These are phyloP conservation scores for Embidobia sp. DNA, from an alignment of 2,888 invertebrate species.

Conservation along the genomic window DNA sequence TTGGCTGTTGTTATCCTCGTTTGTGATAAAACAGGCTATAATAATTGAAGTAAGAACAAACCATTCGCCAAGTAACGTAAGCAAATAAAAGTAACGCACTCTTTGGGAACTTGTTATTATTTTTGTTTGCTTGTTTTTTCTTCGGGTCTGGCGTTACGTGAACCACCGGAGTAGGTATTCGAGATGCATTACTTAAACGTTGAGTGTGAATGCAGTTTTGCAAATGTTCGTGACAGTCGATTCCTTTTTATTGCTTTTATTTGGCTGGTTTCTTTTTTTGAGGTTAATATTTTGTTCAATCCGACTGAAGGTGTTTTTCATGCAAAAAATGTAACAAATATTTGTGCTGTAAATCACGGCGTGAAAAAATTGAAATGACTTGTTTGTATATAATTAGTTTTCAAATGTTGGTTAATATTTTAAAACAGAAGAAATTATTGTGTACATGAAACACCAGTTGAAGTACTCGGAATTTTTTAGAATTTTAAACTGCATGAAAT, in stretches of 20 bases:
- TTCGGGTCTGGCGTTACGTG: background rate
- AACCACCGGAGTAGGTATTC: slow-evolving; percentile 1
- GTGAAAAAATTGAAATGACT: too few relatives aligned
- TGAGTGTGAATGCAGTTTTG: slow-evolving; percentile 14
- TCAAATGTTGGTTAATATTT: too few relatives aligned
- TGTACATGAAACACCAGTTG: too few relatives aligned
- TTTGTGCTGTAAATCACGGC: slow-evolving; percentile 7
- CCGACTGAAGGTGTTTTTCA: background rate
- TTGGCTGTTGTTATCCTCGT: slow-evolving; percentile 29
- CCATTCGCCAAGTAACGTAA: background rate
- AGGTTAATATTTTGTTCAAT: slow-evolving; percentile 14
- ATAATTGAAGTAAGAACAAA: slow-evolving; percentile 33
- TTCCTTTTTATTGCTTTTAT: background rate
- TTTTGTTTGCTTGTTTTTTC: slow-evolving; percentile 2
- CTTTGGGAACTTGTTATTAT: slow-evolving; percentile 15
- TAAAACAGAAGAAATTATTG: too few relatives aligned
- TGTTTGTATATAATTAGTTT: too few relatives aligned
- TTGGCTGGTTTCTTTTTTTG: background rate
- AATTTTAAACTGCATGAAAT: too few relatives aligned
- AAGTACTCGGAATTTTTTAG: too few relatives aligned
- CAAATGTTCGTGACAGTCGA: slow-evolving; percentile 27
- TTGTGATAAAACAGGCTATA: slow-evolving; percentile 22
- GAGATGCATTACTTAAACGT: slow-evolving; percentile 14
- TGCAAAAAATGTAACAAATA: too few relatives aligned
- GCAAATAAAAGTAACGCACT: slow-evolving; percentile 30